Conservation (phyloP, 2,113 vertebrate species). For the Petrocephalus zakoni region DNA sequence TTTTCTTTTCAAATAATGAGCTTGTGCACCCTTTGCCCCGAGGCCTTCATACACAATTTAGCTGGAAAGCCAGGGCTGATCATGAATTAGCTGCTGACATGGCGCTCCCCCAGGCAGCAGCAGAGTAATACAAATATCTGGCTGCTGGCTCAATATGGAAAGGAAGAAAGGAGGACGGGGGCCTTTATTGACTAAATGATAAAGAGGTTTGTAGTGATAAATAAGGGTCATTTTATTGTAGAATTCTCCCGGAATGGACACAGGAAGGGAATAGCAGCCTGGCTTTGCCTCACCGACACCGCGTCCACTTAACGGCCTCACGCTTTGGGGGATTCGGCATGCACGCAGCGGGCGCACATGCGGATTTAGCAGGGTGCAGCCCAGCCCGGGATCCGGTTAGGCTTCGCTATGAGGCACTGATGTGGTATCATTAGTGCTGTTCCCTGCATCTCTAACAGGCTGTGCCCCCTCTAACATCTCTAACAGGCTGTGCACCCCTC, state of each 20-base stretch:
- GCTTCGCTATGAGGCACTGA: background rate
- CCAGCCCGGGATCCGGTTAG: conserved; percentile 34
- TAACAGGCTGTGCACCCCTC: too few relatives aligned
- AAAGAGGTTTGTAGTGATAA: conserved; percentile 99
- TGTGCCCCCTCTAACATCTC: too few relatives aligned
- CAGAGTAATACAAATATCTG: conserved; percentile 99
- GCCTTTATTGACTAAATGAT: conserved; percentile 99
- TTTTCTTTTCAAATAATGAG: conserved; percentile 97
- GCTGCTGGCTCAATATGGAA: conserved; percentile 88
- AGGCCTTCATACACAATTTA: conserved; percentile 99
- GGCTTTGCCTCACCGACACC: conserved; percentile 67
- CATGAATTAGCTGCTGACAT: conserved; percentile 99
- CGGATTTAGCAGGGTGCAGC: too few relatives aligned
- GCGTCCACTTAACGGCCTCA: conserved; percentile 76
- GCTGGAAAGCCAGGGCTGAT: conserved; percentile 99
- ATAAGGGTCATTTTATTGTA: conserved; percentile 99
- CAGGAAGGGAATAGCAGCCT: conserved; percentile 72
- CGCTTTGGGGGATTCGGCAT: background rate
- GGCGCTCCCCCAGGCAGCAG: conserved; percentile 84
- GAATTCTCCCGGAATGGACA: conserved; percentile 99
- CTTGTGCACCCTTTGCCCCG: conserved; percentile 95
- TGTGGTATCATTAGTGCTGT: background rate
- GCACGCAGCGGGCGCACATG: too few relatives aligned
- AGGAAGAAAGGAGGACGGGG: conserved; percentile 79
- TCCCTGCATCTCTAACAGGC: background rate